phyloP scores from a whole-genome alignment of 2,888 invertebrate genomes.

The Gnatocerus cornutus region DNA sequence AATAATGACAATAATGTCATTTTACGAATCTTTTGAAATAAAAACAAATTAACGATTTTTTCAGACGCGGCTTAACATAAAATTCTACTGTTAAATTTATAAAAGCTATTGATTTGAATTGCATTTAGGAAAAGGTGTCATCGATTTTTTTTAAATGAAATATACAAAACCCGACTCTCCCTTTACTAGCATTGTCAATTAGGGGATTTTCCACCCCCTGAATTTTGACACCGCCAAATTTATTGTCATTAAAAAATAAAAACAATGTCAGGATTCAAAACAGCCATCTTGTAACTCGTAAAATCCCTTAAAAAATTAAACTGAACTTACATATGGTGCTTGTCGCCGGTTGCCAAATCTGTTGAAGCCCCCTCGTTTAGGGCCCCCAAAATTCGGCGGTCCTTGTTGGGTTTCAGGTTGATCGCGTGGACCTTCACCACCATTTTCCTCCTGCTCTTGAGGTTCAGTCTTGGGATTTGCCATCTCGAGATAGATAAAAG shows the following conservation, averaged over 20 bases:
- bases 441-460: slow-evolving; percentile 5
- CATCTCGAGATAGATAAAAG: background rate
- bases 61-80: background rate
- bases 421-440: slow-evolving; percentile 8
- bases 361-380: slow-evolving; percentile 32
- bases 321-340: slow-evolving; percentile 30
- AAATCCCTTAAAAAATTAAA: background rate
- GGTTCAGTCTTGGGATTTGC: slow-evolving; percentile 3
- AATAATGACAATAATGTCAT: too few species aligned
- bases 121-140: background rate
- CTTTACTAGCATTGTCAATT: too few species aligned
- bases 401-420: slow-evolving; percentile 8
- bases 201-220: too few species aligned
- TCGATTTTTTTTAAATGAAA: too few species aligned
- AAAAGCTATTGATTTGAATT: background rate
- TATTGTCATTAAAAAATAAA: too few species aligned
- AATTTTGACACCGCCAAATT: too few species aligned
- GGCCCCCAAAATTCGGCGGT: slow-evolving; percentile 23
- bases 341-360: slow-evolving; percentile 28
- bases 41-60: too few species aligned
- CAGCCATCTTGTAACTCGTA: background rate
- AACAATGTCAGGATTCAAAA: too few species aligned
- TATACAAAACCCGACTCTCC: too few species aligned
- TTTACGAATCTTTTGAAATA: too few species aligned
- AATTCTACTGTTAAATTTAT: background rate